Evolutionary conservation across 2,888 invertebrate genomes (phyloP).

Genomic region (Acanthopleura granulata): DNA sequence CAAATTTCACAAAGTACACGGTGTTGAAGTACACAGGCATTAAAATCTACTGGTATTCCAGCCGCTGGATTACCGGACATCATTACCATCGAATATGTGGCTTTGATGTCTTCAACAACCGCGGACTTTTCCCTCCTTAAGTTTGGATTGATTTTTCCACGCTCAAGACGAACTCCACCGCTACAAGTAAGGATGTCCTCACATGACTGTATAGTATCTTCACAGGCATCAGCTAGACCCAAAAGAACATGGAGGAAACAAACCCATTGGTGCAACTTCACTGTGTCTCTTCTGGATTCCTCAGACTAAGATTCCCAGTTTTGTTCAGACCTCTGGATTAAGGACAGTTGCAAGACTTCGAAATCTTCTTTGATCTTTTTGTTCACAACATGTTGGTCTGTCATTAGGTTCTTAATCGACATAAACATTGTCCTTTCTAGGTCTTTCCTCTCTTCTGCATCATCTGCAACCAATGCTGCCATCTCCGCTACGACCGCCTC

Average conservation of each 20-base stretch:
- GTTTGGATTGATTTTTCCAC: not conserved
- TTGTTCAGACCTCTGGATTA: not conserved
- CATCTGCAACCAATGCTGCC: not conserved
- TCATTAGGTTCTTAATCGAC: constrained; percentile 1
- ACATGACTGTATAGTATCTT: too few relatives aligned
- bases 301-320: not conserved
- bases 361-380: not conserved
- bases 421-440: not conserved
- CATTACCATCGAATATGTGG: not conserved
- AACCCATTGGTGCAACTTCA: too few relatives aligned
- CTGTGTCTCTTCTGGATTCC: too few relatives aligned
- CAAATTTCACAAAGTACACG: not conserved
- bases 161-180: too few relatives aligned
- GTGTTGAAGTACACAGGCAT: not conserved
- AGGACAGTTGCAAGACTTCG: not conserved
- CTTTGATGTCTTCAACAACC: not conserved
- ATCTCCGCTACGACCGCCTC: not conserved
- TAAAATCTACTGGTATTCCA: not conserved
- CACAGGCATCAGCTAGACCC: too few relatives aligned
- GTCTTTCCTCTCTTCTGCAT: too few relatives aligned
- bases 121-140: not conserved
- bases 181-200: not conserved
- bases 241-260: too few relatives aligned
- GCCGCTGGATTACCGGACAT: not conserved
- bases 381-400: constrained; percentile 6